phyloP scores from a whole-genome alignment of 2,888 invertebrate genomes.

The Drosophila prolongata region DNA sequence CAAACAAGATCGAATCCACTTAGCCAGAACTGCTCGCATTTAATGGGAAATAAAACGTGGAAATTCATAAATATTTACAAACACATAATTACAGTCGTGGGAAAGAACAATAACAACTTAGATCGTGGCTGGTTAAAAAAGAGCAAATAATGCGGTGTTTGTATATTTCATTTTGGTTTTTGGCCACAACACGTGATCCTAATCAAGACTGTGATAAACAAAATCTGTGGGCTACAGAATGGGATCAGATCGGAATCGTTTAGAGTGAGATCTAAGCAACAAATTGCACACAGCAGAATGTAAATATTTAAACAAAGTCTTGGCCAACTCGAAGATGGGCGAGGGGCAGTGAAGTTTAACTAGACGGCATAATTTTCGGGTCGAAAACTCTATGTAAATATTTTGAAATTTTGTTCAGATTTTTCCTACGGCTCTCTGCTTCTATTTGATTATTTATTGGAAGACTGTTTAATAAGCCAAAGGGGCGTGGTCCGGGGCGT shows the following conservation, averaged over 20 bases:
- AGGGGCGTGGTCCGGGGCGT: slow-evolving; percentile 20
- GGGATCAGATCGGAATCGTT: slow-evolving; percentile 22
- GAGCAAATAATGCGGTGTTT: slow-evolving; percentile 30
- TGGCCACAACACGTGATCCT: slow-evolving; percentile 61
- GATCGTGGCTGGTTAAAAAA: slow-evolving; percentile 21
- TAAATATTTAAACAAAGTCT: slow-evolving; percentile 74
- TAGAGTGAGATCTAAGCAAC: slow-evolving; percentile 44
- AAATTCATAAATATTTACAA: slow-evolving; percentile 73
- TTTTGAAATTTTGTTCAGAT: slow-evolving; percentile 59
- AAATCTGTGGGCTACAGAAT: slow-evolving; percentile 1
- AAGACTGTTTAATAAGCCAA: slow-evolving; percentile 54
- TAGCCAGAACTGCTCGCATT: slow-evolving; percentile 47
- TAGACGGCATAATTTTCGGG: slow-evolving; percentile 60
- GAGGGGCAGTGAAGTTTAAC: slow-evolving; percentile 43
- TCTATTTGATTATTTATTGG: slow-evolving; percentile 77
- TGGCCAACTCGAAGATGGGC: slow-evolving; percentile 19
- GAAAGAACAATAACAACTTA: slow-evolving; percentile 57
- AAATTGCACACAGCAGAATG: slow-evolving; percentile 46
- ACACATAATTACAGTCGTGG: slow-evolving; percentile 57
- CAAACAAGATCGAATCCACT: slow-evolving; percentile 39
- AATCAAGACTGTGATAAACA: slow-evolving; percentile 39
- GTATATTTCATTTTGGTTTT: slow-evolving; percentile 27
- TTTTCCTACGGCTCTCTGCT: slow-evolving; percentile 16
- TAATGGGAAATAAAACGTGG: slow-evolving; percentile 44
- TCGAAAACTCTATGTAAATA: slow-evolving; percentile 69